phyloP scores from a whole-genome alignment of 2,797 vertebrate genomes.

The Bovichtus diacanthus region DNA sequence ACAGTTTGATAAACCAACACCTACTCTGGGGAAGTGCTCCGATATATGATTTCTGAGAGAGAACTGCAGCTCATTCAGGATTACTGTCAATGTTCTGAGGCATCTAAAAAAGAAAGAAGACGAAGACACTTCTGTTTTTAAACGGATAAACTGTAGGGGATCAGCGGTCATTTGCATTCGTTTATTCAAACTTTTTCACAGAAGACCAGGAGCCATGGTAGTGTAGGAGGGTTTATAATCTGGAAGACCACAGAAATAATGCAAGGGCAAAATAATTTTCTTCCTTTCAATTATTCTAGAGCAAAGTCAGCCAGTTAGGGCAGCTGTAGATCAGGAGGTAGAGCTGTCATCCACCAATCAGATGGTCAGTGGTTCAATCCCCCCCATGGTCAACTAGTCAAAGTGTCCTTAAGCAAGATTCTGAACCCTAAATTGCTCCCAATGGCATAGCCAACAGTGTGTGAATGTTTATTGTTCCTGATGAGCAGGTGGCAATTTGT shows the following conservation, averaged over 20 bases:
- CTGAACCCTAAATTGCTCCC: no score
- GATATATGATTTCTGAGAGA: conserved; percentile 1
- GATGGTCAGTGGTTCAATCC: no score
- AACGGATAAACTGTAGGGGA: not conserved
- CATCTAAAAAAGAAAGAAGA: not conserved
- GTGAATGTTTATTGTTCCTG: no score
- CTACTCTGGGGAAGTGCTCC: not conserved
- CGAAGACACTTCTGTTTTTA: not conserved
- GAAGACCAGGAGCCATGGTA: not conserved
- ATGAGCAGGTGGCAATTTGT: no score
- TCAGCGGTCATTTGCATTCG: not conserved
- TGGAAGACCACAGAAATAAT: not conserved
- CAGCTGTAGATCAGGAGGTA: no score
- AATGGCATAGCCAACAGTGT: no score
- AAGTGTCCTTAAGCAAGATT: no score
- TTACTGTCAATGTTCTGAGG: not conserved
- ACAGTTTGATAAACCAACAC: conserved; percentile 1
- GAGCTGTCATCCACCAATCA: no score
- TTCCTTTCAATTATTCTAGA: no score
- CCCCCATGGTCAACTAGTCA: no score
- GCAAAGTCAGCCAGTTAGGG: no score
- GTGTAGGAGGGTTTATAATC: not conserved
- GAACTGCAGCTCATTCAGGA: not conserved
- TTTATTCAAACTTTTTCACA: not conserved
- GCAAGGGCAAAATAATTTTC: no score